Conservation (phyloP, 2,113 vertebrate genomes). For the Rhynchomys soricoides region DNA sequence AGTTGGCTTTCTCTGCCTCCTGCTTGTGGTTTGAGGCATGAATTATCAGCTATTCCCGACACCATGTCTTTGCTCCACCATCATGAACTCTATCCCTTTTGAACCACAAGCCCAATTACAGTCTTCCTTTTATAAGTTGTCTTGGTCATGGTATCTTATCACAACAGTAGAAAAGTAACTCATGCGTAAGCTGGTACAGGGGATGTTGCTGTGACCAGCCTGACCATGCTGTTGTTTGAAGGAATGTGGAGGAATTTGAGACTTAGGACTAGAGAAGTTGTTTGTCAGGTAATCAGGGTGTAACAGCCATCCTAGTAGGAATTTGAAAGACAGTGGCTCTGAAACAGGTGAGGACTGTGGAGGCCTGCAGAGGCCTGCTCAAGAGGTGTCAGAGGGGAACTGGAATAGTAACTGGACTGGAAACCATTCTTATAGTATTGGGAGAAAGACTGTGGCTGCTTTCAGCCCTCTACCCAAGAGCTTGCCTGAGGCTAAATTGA, state of each 20-base stretch:
- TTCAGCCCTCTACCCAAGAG: neutral
- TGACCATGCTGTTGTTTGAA: neutral
- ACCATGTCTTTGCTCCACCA: neutral
- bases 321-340: neutral
- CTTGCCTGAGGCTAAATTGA: neutral
- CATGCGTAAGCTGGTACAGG: neutral
- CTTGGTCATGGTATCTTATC: neutral
- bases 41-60: neutral
- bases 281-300: neutral
- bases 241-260: neutral
- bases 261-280: neutral
- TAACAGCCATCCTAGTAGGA: neutral
- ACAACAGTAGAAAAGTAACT: neutral
- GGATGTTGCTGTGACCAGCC: neutral
- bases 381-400: neutral
- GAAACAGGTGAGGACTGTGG: neutral
- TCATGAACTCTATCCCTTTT: neutral
- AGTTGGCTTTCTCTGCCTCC: neutral
- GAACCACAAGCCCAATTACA: neutral
- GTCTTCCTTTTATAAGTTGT: neutral
- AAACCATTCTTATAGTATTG: neutral
- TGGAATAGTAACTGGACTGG: neutral
- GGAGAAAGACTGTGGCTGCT: neutral
- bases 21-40: neutral
- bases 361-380: neutral